Conservation (phyloP, 2,888 invertebrate species). For the Apamea monoglypha region DNA sequence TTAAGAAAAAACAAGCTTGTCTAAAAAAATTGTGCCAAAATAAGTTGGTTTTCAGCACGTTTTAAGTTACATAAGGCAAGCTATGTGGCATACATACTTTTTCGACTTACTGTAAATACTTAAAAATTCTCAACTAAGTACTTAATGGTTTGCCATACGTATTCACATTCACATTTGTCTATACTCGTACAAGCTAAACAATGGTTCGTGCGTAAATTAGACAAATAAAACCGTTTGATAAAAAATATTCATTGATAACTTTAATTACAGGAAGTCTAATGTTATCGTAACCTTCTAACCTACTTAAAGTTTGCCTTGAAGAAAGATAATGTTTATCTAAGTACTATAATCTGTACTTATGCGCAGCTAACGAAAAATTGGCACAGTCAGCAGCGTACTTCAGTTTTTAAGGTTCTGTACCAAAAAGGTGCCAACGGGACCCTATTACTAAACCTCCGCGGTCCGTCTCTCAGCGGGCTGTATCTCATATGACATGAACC, state of each 20-base stretch:
- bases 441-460: neutral
- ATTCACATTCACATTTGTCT: neutral
- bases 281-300: slow-evolving; percentile 43
- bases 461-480: too few relatives aligned
- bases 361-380: slow-evolving; percentile 11
- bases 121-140: neutral
- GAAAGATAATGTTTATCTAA: slow-evolving; percentile 36
- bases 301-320: slow-evolving; percentile 37
- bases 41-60: neutral
- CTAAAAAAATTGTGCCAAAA: neutral
- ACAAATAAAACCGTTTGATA: slow-evolving; percentile 25
- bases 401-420: neutral
- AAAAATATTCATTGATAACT: slow-evolving; percentile 38
- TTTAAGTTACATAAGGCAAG: neutral
- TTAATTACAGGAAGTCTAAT: slow-evolving; percentile 34
- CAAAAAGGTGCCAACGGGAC: neutral
- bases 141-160: too few relatives aligned
- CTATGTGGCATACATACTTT: too few relatives aligned
- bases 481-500: too few relatives aligned
- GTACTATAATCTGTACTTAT: slow-evolving; percentile 5
- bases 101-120: neutral
- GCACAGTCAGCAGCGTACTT: slow-evolving; percentile 1
- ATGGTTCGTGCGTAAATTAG: slow-evolving; percentile 13
- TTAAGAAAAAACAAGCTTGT: neutral
- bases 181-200: slow-evolving; percentile 1